These are phyloP conservation scores for Oxygymnocypris stewartii DNA, from an alignment of 2,113 vertebrate species.

Conservation along the genomic window DNA sequence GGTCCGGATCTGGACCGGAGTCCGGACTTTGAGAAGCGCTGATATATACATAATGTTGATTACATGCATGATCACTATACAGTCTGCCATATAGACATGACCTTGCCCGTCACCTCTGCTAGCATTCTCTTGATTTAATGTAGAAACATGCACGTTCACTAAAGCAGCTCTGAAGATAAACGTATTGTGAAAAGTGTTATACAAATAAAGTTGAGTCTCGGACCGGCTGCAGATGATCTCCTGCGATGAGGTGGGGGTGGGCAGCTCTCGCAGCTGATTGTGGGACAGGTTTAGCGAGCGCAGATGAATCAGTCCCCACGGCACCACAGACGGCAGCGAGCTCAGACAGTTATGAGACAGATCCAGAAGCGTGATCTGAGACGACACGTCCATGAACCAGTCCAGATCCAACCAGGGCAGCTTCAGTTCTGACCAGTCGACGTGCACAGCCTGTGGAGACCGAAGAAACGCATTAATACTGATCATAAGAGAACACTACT, in stretches of 20 bases:
- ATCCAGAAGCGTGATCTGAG: constrained; percentile 85
- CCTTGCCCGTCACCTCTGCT: too few species aligned
- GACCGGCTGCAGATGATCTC: constrained; percentile 93
- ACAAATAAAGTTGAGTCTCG: neutral
- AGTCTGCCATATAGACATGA: too few species aligned
- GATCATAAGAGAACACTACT: neutral
- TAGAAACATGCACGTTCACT: too few species aligned
- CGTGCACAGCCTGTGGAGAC: constrained; percentile 73
- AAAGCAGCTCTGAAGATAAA: too few species aligned
- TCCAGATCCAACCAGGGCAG: constrained; percentile 93
- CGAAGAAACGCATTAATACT: neutral
- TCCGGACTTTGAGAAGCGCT: too few species aligned
- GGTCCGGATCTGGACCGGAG: too few species aligned
- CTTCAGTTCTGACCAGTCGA: constrained; percentile 85
- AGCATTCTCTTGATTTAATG: too few species aligned
- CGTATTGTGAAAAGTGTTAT: too few species aligned
- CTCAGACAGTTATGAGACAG: constrained; percentile 86
- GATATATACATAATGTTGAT: neutral
- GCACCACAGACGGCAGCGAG: constrained; percentile 87
- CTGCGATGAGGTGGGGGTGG: constrained; percentile 78
- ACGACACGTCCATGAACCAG: constrained; percentile 93
- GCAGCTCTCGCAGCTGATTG: constrained; percentile 84
- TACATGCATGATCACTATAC: too few species aligned
- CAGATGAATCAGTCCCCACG: constrained; percentile 91
- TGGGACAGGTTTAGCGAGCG: constrained; percentile 82